Evolutionary conservation across 2,797 vertebrate species (phyloP), one percentile per base, ranked within the genome.

Genomic region (Remorina albescens): DNA sequence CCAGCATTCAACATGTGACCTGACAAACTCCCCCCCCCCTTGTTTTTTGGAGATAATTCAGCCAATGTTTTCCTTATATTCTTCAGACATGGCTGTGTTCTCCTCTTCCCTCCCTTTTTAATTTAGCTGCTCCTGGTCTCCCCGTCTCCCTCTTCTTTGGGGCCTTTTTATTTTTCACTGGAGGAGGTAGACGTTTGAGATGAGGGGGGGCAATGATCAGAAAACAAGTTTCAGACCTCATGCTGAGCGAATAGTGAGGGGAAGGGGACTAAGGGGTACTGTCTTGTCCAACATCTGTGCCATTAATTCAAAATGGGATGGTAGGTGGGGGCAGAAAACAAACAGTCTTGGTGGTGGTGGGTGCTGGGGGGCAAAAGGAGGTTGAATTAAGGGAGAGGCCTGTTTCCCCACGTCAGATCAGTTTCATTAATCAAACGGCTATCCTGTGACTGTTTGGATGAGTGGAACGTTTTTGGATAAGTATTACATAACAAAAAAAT

Each of bases 141-240:
- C 64, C 80, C 54, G 58, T 85, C 85, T 74, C 90, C 82, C 86
- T 81, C 83, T 87, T 86, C 78, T 75, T 68, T 71, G 73, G 76
- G 51, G 71, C 74, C 49, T 57, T 62, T 76, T 81, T n/a, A n/a
- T n/a, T n/a, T 72, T 67, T 28, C 50, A 37, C 78, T 76, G 60
- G 62, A 82, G 79, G 90, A 80, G 84, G 76, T 80, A 86, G 86
- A 81, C 41, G 2, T 7, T 16, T 30, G 30, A 82, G 82, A 85
- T 88, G 89, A 85, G 90, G 72, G 82, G 85, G 61, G 85, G 94
- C 92, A 94, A 93, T 94, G 92, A 94, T 92, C 91, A 93, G 93
- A 95, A 94, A 94, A 94, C 93, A 93, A 95, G 93, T 91, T 94
- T 89, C 90, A 91, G 94, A 94, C 94, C 92, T 92, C 96, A 96